Conservation (phyloP, 2,797 vertebrate species). For the Danio albolineatus region DNA sequence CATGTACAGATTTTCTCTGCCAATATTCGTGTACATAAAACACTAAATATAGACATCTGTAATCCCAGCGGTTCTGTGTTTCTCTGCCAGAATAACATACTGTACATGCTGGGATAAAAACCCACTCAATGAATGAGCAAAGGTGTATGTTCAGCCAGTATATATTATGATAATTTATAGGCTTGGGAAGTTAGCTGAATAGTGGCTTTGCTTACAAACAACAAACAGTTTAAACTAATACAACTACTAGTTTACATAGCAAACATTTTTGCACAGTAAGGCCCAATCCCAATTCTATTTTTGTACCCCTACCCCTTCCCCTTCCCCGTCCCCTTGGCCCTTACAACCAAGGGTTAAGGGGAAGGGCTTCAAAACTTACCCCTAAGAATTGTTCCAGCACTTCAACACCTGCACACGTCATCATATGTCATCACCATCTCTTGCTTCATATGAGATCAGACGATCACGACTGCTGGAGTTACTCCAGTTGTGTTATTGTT, state of each 20-base stretch:
- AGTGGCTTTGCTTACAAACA: neutral
- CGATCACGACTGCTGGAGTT: too few relatives aligned
- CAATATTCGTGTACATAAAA: constrained; percentile 98
- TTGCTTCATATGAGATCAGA: too few relatives aligned
- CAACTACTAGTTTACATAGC: neutral
- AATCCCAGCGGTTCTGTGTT: constrained; percentile 83
- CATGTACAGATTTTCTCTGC: constrained; percentile 95
- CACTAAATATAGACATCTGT: constrained; percentile 96
- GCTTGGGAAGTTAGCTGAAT: neutral
- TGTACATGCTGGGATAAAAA: constrained; percentile 14
- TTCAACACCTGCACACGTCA: too few relatives aligned
- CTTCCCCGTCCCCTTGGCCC: too few relatives aligned
- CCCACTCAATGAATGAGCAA: constrained; percentile 45
- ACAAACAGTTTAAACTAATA: neutral
- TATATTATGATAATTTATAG: neutral
- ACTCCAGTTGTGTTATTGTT: too few relatives aligned
- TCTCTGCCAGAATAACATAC: constrained; percentile 69
- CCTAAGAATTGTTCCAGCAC: too few relatives aligned
- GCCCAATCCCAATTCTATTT: too few relatives aligned
- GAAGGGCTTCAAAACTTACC: too few relatives aligned
- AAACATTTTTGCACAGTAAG: neutral
- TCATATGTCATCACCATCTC: too few relatives aligned
- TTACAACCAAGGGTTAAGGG: too few relatives aligned
- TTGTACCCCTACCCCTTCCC: too few relatives aligned
- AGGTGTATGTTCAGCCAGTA: neutral